Evolutionary conservation across 1,140 invertebrate genomes (phyloP).

Genomic region (Drosophila tropicalis): DNA sequence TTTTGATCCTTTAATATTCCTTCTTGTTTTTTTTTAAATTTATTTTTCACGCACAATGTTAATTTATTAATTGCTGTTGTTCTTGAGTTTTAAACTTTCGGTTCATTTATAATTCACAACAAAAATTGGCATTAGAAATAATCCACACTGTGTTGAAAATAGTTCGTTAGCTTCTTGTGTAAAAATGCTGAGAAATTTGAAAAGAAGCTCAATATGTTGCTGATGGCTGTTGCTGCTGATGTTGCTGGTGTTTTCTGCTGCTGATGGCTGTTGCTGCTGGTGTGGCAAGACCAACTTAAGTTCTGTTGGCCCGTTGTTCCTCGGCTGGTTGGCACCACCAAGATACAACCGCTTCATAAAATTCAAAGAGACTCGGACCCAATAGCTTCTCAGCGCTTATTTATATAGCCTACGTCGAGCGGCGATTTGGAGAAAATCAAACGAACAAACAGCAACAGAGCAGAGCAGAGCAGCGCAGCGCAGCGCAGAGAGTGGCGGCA

Average conservation of each 20-base stretch:
- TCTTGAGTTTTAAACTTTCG: slow-evolving; percentile 34
- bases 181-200: slow-evolving; percentile 54
- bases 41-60: slow-evolving; percentile 64
- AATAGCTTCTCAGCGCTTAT: slow-evolving; percentile 83
- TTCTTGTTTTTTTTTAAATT: background rate
- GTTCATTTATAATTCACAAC: slow-evolving; percentile 40
- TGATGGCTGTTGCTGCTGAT: slow-evolving; percentile 18
- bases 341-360: slow-evolving; percentile 83
- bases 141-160: slow-evolving; percentile 59
- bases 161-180: slow-evolving; percentile 54
- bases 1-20: slow-evolving; percentile 51
- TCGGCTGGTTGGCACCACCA: slow-evolving; percentile 67
- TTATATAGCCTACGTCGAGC: slow-evolving; percentile 83
- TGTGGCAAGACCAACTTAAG: slow-evolving; percentile 43
- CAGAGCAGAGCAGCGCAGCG: slow-evolving; percentile 9
- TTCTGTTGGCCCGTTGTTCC: slow-evolving; percentile 52
- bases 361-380: slow-evolving; percentile 83
- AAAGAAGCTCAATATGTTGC: slow-evolving; percentile 36
- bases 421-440: slow-evolving; percentile 74
- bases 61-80: slow-evolving; percentile 33
- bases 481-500: slow-evolving; percentile 29
- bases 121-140: slow-evolving; percentile 38
- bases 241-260: slow-evolving; percentile 15
- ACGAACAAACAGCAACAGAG: slow-evolving; percentile 47
- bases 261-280: slow-evolving; percentile 12